Evolutionary conservation across 2,888 invertebrate species (phyloP), one percentile per base, ranked within the genome.

Genomic region (Autographa gamma): DNA sequence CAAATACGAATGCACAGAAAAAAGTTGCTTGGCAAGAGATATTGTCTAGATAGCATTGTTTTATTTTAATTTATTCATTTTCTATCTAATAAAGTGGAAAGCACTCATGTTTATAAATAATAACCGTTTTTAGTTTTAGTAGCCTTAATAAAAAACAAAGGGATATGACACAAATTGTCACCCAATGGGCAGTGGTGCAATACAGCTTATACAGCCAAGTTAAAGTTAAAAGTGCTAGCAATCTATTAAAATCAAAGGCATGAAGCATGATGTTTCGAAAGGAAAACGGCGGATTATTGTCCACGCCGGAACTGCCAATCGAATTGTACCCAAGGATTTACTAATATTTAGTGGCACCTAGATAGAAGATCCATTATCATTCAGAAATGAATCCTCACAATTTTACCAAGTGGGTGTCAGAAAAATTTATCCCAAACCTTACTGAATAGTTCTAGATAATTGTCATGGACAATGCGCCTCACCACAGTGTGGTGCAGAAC

Each of bases 211-310:
- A n/a, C n/a, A n/a, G n/a, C n/a, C n/a, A n/a, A n/a, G n/a, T n/a
- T n/a, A n/a, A n/a, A n/a, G n/a, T n/a, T n/a, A n/a, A 25, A 82
- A 75, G 74, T 82, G 81, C 66, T 82, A 82, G 81, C 79, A 84
- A 43, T 73, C 74, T 2, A 60, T 65, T 14, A 63, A 74, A 16
- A 59, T 61, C 0, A 18, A 16, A 34, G 71, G 76, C 34, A 67
- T 80, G 4, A 63, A 58, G 60, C 25, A 56, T 65, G 68, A 69
- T 74, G 54, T 72, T 66, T 60, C 77, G 61, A 52, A 81, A 79
- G 74, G 81, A 66, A 60, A 83, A 73, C n/a, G n/a, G n/a, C n/a
- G n/a, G n/a, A n/a, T n/a, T n/a, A n/a, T n/a, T n/a, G n/a, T n/a
- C n/a, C n/a, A 63, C 62, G 18, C 56, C 25, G 18, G 38, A 38